Percentiles rank a stretch among this genome's conserved stretches.
Conservation (phyloP, 2,113 vertebrate genomes). For the Albula goreensis region DNA sequence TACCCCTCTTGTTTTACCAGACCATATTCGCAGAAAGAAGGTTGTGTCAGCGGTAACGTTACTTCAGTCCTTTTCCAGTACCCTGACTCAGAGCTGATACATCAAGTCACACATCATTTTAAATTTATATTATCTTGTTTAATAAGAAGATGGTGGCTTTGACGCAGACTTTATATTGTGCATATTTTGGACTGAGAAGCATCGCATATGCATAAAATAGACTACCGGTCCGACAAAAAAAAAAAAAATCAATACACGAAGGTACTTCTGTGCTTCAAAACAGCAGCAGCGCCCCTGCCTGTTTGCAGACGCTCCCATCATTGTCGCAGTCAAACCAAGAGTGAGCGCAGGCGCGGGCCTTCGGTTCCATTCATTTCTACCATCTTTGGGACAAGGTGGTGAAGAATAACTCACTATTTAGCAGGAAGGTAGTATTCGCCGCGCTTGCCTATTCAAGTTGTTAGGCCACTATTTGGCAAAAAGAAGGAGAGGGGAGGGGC, state of each 20-base stretch:
- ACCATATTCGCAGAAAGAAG: too few species aligned
- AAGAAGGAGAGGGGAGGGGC: constrained; percentile 50
- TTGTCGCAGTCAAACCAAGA: constrained; percentile 16
- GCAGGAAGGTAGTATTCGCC: constrained; percentile 61
- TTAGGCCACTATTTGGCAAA: constrained; percentile 52
- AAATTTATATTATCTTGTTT: too few species aligned
- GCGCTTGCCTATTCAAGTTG: neutral
- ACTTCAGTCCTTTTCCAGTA: too few species aligned
- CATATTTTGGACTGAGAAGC: neutral
- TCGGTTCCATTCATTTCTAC: constrained; percentile 7
- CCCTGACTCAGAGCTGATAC: too few species aligned
- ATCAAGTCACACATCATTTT: too few species aligned
- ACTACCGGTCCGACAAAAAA: neutral
- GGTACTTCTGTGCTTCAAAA: neutral
- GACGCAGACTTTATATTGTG: neutral
- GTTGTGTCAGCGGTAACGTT: too few species aligned
- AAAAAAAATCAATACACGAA: neutral
- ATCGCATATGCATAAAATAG: neutral
- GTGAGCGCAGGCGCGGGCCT: constrained; percentile 29
- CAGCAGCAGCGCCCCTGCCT: neutral
- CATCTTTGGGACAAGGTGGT: constrained; percentile 23
- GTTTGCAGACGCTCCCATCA: neutral
- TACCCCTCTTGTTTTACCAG: too few species aligned
- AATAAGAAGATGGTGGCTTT: neutral
- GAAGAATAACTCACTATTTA: constrained; percentile 60